Evolutionary conservation across 2,797 vertebrate genomes (phyloP), one percentile per base, ranked within the genome.

Genomic region (Lagothrix lagotricha): DNA sequence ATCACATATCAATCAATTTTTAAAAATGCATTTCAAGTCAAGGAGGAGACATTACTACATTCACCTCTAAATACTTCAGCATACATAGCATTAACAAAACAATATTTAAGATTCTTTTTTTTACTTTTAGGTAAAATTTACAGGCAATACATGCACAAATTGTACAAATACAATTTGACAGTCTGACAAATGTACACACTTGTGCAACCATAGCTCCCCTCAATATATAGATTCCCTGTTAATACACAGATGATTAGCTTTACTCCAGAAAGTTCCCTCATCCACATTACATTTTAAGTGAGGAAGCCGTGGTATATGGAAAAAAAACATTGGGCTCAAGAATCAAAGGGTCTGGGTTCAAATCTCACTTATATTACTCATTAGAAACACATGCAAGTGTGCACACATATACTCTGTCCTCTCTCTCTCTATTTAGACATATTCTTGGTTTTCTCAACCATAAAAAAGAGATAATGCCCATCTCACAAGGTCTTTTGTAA

Each of bases 91-190:
- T 44, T 77, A 88, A 91, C 57, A 80, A 36, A 11, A 92, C 2
- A 58, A n/a, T 39, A 96, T n/a, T 89, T 93, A 93, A 85, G 58
- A 67, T 54, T 93, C 9, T 39, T 91, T 30, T 75, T 96, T 96
- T 75, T 41, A 67, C 39, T 87, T 96, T 54, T 36, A 73, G 57
- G 72, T 95, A 94, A 88, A 94, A 67, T 67, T 44, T 64, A 88
- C n/a, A 83, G 39, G 67, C 8, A 52, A 28, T 79, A 93, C 54
- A 85, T 2, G 22, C 19, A 96, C 41, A 93, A n/a, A 82, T 39
- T 52, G 88, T 52, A 54, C n/a, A 79, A 90, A 39, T 67, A 83
- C 22, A 44, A 57, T 54, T 70, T 88, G 88, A 95, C 52, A 84
- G n/a, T 96, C 15, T 86, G 80, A 86, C n/a, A 88, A 82, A 52